Conservation (phyloP, 2,888 invertebrate species). For the Rhamphomyia laevipes region DNA sequence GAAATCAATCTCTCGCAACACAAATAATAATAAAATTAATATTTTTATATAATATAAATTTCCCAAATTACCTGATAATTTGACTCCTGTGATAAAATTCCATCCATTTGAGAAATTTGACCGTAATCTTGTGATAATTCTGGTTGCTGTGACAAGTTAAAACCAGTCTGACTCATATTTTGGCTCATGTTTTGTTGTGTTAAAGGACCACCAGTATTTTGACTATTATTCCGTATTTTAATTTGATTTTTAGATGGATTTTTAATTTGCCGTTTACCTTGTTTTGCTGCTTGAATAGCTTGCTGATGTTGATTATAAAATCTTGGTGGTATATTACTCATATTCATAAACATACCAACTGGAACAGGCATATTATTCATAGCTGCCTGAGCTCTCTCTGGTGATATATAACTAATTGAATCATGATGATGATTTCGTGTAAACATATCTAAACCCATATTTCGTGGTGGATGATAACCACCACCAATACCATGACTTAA, state of each 20-base stretch:
- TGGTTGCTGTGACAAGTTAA: slow-evolving; percentile 54
- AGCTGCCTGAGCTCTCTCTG: slow-evolving; percentile 62
- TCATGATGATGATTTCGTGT: slow-evolving; percentile 70
- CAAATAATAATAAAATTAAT: too few relatives aligned
- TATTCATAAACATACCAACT: slow-evolving; percentile 89
- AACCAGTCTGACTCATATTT: slow-evolving; percentile 55
- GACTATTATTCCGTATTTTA: slow-evolving; percentile 38
- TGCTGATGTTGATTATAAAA: slow-evolving; percentile 66
- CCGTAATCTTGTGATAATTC: slow-evolving; percentile 37
- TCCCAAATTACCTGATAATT: background rate
- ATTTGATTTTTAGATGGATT: slow-evolving; percentile 7
- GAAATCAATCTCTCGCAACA: too few relatives aligned
- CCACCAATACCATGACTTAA: slow-evolving; percentile 9
- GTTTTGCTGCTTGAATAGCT: slow-evolving; percentile 41
- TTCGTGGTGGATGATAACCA: slow-evolving; percentile 4
- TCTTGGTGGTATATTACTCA: slow-evolving; percentile 63
- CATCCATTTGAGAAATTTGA: slow-evolving; percentile 76
- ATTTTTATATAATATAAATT: too few relatives aligned
- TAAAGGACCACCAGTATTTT: slow-evolving; percentile 46
- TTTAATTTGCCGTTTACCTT: slow-evolving; percentile 31
- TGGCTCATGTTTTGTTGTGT: slow-evolving; percentile 70
- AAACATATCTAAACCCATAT: slow-evolving; percentile 46
- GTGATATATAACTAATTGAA: slow-evolving; percentile 85
- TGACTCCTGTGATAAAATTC: slow-evolving; percentile 77
- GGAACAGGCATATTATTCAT: slow-evolving; percentile 81